phyloP scores from a whole-genome alignment of 2,113 vertebrate species.

The Dasyornis broadbenti region DNA sequence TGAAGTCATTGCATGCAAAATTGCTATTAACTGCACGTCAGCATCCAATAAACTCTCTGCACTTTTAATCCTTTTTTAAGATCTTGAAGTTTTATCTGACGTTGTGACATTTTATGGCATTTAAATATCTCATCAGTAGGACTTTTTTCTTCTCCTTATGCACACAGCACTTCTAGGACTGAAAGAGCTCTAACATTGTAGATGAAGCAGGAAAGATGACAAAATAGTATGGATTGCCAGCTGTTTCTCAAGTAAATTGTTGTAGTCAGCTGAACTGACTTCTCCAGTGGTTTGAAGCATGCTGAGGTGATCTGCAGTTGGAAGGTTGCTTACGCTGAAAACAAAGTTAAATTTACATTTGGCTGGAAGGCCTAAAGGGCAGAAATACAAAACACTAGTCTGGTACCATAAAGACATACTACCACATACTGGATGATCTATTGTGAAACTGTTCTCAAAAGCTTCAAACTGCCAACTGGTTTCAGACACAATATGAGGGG shows the following conservation, averaged over 20 bases:
- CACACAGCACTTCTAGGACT: neutral
- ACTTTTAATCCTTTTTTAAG: neutral
- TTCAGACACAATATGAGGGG: neutral
- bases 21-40: neutral
- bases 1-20: neutral
- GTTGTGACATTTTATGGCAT: constrained; percentile 37
- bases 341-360: neutral
- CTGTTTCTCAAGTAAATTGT: neutral
- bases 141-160: neutral
- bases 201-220: neutral
- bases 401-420: neutral
- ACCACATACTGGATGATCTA: neutral
- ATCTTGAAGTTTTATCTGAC: neutral
- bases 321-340: neutral
- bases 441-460: constrained; percentile 19
- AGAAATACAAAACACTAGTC: neutral
- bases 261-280: neutral
- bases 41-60: neutral
- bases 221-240: neutral
- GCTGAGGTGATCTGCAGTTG: neutral
- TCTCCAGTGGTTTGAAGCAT: neutral
- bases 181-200: neutral
- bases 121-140: neutral
- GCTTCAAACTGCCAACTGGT: neutral
- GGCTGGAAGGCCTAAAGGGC: neutral